Percentiles rank a stretch among this genome's conserved stretches.
Evolutionary conservation across 64 coral and sea anemone species (phyloP).

Genomic region (Montipora capricornis): DNA sequence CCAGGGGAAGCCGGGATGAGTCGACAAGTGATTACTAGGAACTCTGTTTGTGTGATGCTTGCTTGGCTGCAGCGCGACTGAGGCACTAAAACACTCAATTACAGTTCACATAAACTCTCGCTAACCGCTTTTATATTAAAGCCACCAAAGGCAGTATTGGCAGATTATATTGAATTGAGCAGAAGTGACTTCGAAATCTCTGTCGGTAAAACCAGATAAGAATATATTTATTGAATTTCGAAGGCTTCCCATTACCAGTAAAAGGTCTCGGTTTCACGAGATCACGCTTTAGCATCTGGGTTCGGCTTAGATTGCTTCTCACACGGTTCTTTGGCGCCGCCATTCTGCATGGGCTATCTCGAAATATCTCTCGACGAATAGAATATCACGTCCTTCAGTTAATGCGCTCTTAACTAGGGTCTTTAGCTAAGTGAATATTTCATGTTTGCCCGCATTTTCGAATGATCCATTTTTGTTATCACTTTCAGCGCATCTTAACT

Average conservation of each 20-base stretch:
- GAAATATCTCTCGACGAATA: background rate
- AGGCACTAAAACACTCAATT: background rate
- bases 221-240: slow-evolving; percentile 19
- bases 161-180: background rate
- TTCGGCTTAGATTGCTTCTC: background rate
- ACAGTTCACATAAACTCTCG: background rate
- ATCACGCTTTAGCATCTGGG: background rate
- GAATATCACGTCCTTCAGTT: slow-evolving; percentile 20
- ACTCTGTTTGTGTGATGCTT: background rate
- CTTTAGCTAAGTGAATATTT: slow-evolving; percentile 34
- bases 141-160: background rate
- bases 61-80: background rate
- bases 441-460: background rate
- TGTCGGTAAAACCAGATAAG: slow-evolving; percentile 11
- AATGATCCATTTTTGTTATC: background rate
- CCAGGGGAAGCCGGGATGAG: background rate
- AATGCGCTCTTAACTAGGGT: slow-evolving; percentile 33
- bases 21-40: background rate
- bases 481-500: background rate
- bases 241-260: background rate
- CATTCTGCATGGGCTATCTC: background rate
- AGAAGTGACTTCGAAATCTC: slow-evolving; percentile 21
- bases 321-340: background rate
- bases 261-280: background rate
- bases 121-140: background rate